phyloP scores from a whole-genome alignment of 2,888 invertebrate genomes.

The Cylloceria caligata region DNA sequence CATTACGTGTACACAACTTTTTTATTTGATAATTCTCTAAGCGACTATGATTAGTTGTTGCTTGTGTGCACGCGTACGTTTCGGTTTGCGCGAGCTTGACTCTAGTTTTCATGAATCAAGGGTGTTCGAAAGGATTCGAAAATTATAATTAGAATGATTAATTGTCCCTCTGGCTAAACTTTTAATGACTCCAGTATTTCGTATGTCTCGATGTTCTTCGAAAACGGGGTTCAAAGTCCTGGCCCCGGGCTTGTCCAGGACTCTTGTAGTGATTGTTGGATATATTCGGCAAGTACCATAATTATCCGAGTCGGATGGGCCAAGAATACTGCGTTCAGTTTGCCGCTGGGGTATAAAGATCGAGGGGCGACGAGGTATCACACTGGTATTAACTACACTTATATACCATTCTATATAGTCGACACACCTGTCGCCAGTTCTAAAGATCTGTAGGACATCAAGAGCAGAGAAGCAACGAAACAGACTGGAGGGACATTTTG shows the following conservation, averaged over 20 bases:
- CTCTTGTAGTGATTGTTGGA: constrained; percentile 18
- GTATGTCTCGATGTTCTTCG: constrained; percentile 33
- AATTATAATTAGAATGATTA: constrained; percentile 61
- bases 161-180: constrained; percentile 52
- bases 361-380: constrained; percentile 23
- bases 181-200: constrained; percentile 38
- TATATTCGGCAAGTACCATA: constrained; percentile 36
- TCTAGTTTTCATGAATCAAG: too few relatives aligned
- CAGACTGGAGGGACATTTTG: background rate
- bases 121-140: too few relatives aligned
- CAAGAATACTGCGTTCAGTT: background rate
- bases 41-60: too few relatives aligned
- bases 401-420: constrained; percentile 13
- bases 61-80: too few relatives aligned
- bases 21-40: too few relatives aligned
- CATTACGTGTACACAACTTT: too few relatives aligned
- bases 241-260: background rate
- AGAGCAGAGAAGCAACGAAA: constrained; percentile 1
- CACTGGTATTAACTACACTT: constrained; percentile 12
- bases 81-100: too few relatives aligned
- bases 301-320: constrained; percentile 6
- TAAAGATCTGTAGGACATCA: constrained; percentile 16
- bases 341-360: constrained; percentile 20
- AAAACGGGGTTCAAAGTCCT: constrained; percentile 24
- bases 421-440: constrained; percentile 53